Evolutionary conservation across 2,888 invertebrate genomes (phyloP), one percentile per base, ranked within the genome.

Genomic region (Luperina testacea): DNA sequence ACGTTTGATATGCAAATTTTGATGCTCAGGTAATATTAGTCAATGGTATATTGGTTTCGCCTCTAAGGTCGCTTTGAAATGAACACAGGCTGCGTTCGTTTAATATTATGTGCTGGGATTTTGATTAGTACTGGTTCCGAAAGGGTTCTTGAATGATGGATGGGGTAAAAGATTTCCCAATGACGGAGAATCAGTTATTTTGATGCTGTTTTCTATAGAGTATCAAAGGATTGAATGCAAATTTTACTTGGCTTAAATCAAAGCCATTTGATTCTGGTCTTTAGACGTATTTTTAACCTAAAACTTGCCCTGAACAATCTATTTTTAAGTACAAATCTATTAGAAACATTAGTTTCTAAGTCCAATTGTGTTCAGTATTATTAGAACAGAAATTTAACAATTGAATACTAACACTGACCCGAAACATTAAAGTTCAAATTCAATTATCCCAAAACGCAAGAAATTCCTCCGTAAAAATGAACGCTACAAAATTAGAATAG

Each of bases 1-100:
- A 82, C 92, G 92, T 94, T 94, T 94, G 95, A 94, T 93, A 96
- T 96, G 96, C 95, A 94, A 96, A 96, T 96, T 94, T 91, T 90
- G 92, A 92, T 94, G 91, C 92, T 92, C 91, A 93, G 93, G 93
- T 94, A 82, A 92, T 94, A 94, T 94, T 95, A 94, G 92, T 93
- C 93, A 92, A 92, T 92, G 94, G 92, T 94, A 94, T 95, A 96
- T 96, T 95, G 94, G 94, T 92, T 94, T 91, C 90, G 87, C 87
- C 90, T 87, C 84, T 82, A 79, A 87, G 76, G 73, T 82, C 68
- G 67, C 88, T 87, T 86, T 83, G 80, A 82, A 85, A 82, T 81
- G 82, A 89, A 81, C 83, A 86, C 68, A 72, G 75, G 77, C 80
- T 68, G 75, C 73, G 80, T 73, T 84, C 87, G 84, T 86, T 89